Percentiles rank a stretch among this genome's conserved stretches.
Evolutionary conservation across 2,888 invertebrate genomes (phyloP).

Genomic region (Pachycephus smyrnensis): DNA sequence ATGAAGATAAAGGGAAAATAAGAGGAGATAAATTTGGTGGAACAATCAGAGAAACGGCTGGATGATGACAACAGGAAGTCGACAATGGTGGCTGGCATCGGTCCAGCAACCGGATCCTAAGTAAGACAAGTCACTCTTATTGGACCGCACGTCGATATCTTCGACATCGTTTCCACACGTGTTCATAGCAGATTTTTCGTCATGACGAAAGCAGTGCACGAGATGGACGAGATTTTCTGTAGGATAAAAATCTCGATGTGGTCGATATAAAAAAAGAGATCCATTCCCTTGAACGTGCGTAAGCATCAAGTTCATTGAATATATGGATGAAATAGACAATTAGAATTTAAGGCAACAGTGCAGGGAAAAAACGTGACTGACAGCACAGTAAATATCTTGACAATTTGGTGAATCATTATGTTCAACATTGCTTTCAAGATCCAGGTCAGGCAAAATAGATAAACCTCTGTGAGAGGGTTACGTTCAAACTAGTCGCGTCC

Average conservation of each 20-base stretch:
- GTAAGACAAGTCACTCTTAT: neutral
- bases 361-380: neutral
- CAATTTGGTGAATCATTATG: neutral
- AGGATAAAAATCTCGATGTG: too few species aligned
- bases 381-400: neutral
- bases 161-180: neutral
- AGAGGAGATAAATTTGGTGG: neutral
- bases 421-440: neutral
- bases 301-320: neutral
- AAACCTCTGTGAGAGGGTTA: neutral
- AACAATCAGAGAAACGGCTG: neutral
- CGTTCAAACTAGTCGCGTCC: neutral
- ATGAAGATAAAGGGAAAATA: neutral
- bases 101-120: neutral
- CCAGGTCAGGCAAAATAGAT: neutral
- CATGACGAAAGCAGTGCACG: neutral
- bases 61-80: neutral
- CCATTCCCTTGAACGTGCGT: too few species aligned
- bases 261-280: too few species aligned
- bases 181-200: neutral
- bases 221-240: too few species aligned
- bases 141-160: neutral
- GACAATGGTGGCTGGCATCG: neutral
- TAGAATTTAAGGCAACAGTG: neutral
- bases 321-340: neutral